Evolutionary conservation across 2,797 vertebrate species (phyloP), one percentile per base, ranked within the genome.

Genomic region (Sebastes trivittatus): DNA sequence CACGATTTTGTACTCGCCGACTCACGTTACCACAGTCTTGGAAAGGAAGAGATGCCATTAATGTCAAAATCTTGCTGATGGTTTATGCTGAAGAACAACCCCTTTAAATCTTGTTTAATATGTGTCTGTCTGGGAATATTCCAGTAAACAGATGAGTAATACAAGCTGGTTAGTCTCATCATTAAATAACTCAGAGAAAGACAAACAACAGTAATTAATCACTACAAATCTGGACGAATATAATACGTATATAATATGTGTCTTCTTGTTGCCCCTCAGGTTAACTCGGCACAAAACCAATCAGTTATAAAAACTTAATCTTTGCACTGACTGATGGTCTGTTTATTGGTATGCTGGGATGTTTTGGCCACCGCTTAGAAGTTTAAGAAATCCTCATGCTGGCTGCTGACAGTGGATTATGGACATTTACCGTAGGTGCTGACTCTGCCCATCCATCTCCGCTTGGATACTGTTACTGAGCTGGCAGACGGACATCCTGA

Each of bases 391-490:
- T 62, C 64, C 62, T 46, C 46, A 25, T 42, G 56, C 74, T 75
- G 59, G 60, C 72, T 81, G 79, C 77, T 89, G 79, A 83, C 81
- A 84, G 1, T 81, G 88, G 82, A 91, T 93, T 92, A 91, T 89
- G 70, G 79, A 89, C 89, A 87, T 81, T 80, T 77, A 78, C 67
- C 81, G 80, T 80, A 92, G 89, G 95, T 84, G 95, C 95, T 96
- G 96, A 97, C 94, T 89, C 92, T 92, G 95, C 95, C 94, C 91
- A 84, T 84, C 90, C 88, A 95, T 96, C 96, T 96, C 78, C 0
- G 70, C 36, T 72, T 71, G 90, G 95, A 95, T 97, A 95, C 93
- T 93, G 94, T 97, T 97, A 93, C 96, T 93, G 81, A 93, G 88
- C 92, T 94, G 94, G 94, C 95, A 94, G 91, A 94, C 89, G 91